phyloP scores from a whole-genome alignment of 2,113 vertebrate genomes.

The Elachura formosa region DNA sequence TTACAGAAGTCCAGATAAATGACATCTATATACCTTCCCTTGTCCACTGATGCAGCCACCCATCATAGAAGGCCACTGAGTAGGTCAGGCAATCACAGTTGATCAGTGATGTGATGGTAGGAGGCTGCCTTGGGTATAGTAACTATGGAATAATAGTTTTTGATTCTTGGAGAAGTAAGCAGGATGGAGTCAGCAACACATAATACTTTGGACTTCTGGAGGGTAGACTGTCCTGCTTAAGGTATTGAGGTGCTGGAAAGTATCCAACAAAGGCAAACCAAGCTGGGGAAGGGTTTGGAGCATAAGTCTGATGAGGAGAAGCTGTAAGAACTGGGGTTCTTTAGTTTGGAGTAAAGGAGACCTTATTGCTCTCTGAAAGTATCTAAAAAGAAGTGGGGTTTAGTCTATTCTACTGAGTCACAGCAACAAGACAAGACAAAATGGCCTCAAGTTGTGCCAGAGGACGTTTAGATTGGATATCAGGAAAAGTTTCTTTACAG shows the following conservation, averaged over 20 bases:
- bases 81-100: not conserved
- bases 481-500: not conserved
- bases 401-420: not conserved
- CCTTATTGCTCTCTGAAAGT: not conserved
- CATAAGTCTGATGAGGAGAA: not conserved
- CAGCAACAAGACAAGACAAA: not conserved
- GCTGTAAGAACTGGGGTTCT: not conserved
- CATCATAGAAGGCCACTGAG: not conserved
- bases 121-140: fast-evolving
- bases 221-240: not conserved
- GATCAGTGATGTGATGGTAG: not conserved
- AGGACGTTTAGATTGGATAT: not conserved
- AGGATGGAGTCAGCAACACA: not conserved
- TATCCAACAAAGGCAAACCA: fast-evolving
- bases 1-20: not conserved
- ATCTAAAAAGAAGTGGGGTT: not conserved
- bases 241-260: not conserved
- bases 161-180: not conserved
- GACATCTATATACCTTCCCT: not conserved
- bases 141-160: not conserved
- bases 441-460: not conserved
- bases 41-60: too few relatives aligned
- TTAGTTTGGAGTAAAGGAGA: not conserved
- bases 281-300: not conserved
- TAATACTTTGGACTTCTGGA: too few relatives aligned